phyloP scores from a whole-genome alignment of 2,113 vertebrate species.

The Neodon shergylaensis region DNA sequence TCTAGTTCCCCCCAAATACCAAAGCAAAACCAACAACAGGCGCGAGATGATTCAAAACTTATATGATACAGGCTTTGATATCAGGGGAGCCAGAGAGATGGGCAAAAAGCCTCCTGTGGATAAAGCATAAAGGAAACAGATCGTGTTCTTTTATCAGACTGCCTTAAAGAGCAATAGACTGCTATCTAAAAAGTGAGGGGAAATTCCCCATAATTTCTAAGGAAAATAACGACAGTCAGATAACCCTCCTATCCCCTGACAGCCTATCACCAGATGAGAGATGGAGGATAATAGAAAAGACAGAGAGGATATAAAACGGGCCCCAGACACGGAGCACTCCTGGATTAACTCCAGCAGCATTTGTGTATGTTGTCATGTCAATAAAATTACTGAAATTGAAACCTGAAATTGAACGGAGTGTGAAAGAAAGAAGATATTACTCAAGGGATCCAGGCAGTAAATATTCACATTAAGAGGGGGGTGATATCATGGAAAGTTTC shows the following conservation, averaged over 20 bases:
- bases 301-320: conserved; percentile 66
- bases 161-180: conserved; percentile 52
- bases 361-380: conserved; percentile 79
- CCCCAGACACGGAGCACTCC: conserved; percentile 47
- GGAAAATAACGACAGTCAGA: conserved; percentile 67
- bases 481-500: conserved; percentile 76
- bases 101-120: conserved; percentile 34
- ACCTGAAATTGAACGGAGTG: conserved; percentile 81
- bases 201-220: conserved; percentile 65
- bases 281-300: conserved; percentile 71
- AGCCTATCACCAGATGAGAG: conserved; percentile 72
- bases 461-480: conserved; percentile 73
- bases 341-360: conserved; percentile 78
- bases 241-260: conserved; percentile 61
- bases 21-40: background rate
- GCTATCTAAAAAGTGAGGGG: conserved; percentile 55
- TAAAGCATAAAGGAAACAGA: conserved; percentile 67
- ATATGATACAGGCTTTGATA: conserved; percentile 25
- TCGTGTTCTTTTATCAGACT: conserved; percentile 50
- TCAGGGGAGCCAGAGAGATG: conserved; percentile 48
- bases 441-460: conserved; percentile 73
- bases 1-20: background rate
- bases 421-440: conserved; percentile 79
- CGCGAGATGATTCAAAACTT: conserved; percentile 3
- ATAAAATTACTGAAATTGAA: conserved; percentile 83